Percentiles rank a stretch among this genome's conserved stretches.
These are phyloP conservation scores for Pristis pectinata DNA, from an alignment of 2,797 vertebrate species.

Conservation along the genomic window DNA sequence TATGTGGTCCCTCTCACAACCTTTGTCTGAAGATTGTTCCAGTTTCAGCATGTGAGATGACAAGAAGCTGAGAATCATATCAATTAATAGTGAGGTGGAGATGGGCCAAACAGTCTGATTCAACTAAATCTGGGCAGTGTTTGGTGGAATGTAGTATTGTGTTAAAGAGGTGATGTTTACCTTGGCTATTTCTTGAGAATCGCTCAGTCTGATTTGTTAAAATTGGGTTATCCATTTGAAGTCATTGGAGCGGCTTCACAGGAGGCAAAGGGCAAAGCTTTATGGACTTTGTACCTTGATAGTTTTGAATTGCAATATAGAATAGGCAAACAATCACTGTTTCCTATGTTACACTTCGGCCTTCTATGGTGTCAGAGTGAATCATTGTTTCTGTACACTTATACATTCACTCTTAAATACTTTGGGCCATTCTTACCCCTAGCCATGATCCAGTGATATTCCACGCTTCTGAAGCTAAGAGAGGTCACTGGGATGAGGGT, in stretches of 20 bases:
- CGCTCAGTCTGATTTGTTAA: neutral
- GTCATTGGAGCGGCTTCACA: neutral
- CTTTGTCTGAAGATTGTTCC: neutral
- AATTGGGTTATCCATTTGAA: neutral
- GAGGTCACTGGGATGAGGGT: neutral
- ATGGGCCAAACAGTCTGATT: neutral
- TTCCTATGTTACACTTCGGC: neutral
- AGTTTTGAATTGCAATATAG: neutral
- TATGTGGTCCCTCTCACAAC: neutral
- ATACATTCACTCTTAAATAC: neutral
- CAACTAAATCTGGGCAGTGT: neutral
- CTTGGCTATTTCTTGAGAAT: neutral
- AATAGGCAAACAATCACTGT: no score
- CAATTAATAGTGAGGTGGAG: neutral
- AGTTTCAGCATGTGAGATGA: neutral
- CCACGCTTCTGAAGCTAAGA: neutral
- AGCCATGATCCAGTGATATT: neutral
- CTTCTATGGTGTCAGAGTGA: neutral
- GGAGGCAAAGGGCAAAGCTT: no score
- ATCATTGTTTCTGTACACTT: neutral
- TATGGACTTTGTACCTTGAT: neutral
- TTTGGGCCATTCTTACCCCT: neutral
- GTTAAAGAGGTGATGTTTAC: neutral
- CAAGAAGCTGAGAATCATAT: neutral
- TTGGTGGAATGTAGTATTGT: neutral